Conservation (phyloP, 2,113 vertebrate genomes). For the Pteropus alecto region DNA sequence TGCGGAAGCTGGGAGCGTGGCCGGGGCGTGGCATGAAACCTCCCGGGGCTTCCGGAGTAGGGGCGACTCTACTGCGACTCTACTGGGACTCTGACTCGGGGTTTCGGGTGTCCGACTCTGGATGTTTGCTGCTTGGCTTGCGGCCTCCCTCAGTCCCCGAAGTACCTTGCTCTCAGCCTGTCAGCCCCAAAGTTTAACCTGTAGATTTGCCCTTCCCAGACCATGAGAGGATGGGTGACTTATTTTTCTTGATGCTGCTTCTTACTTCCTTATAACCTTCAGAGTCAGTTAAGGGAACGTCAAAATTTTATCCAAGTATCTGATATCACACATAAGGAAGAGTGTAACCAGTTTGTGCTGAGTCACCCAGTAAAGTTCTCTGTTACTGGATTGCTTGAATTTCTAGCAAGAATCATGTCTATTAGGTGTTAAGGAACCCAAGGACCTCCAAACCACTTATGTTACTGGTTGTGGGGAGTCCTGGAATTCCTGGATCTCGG, state of each 20-base stretch:
- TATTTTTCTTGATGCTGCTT: not conserved
- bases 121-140: accelerated
- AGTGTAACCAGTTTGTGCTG: not conserved
- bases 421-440: not conserved
- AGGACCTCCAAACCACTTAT: not conserved
- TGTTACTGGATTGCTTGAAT: not conserved
- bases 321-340: not conserved
- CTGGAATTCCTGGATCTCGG: no score
- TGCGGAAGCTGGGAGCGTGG: accelerated
- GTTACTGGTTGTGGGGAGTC: no score
- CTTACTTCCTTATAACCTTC: not conserved
- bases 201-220: not conserved
- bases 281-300: not conserved
- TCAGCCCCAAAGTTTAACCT: not conserved
- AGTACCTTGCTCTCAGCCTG: accelerated
- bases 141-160: accelerated
- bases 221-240: not conserved
- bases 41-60: no score
- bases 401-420: not conserved
- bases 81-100: accelerated
- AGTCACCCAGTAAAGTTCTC: not conserved
- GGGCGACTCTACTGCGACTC: accelerated
- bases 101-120: accelerated
- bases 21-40: no score
- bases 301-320: not conserved